A percentile compares a stretch with the other conserved stretches of the same genome.
phyloP scores from a whole-genome alignment of 2,797 vertebrate genomes.

The Myotis findleyi region DNA sequence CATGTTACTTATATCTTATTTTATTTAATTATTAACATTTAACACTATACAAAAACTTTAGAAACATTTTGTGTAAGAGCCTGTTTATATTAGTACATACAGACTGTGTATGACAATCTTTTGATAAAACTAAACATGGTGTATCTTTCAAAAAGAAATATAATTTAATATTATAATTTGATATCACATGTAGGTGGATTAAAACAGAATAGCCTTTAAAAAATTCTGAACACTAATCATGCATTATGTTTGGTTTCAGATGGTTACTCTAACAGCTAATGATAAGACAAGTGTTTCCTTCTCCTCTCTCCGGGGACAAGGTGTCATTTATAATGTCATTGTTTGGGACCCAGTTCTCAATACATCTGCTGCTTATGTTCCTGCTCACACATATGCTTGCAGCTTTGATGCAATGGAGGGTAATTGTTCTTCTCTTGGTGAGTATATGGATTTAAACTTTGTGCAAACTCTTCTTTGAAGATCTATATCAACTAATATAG shows the following conservation, averaged over 20 bases:
- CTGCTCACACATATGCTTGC: slow-evolving; percentile 96
- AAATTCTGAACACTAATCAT: not conserved
- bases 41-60: not conserved
- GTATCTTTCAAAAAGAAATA: slow-evolving; percentile 18
- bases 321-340: slow-evolving; percentile 94
- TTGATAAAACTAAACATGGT: not conserved
- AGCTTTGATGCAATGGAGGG: slow-evolving; percentile 90
- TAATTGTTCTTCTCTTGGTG: slow-evolving; percentile 92
- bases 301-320: slow-evolving; percentile 94
- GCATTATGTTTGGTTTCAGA: slow-evolving; percentile 85
- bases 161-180: not conserved
- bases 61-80: not conserved
- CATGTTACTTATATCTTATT: not conserved
- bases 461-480: not conserved
- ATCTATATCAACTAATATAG: not conserved
- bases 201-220: slow-evolving; percentile 1
- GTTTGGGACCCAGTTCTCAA: slow-evolving; percentile 94
- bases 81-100: not conserved
- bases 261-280: slow-evolving; percentile 88
- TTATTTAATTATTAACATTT: not conserved
- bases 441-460: slow-evolving; percentile 72
- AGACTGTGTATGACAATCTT: not conserved
- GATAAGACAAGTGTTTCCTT: slow-evolving; percentile 90
- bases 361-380: slow-evolving; percentile 94
- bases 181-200: not conserved